Base-by-base conservation (phyloP, 2,797 vertebrate genomes). In the Spea hammondii region DNA sequence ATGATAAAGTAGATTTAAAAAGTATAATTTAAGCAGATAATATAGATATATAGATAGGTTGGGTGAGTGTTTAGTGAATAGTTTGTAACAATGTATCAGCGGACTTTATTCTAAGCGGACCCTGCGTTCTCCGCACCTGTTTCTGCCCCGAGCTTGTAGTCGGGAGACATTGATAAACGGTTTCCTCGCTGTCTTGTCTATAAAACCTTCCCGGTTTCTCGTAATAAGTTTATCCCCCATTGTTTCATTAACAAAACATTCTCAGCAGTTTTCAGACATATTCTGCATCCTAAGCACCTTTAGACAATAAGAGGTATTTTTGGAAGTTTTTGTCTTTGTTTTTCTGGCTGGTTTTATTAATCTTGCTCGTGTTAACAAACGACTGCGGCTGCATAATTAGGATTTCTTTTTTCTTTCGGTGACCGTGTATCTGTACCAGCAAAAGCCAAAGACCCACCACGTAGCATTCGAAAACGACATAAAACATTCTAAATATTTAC, bases 211-310 rank as follows among this genome's bases (percentile, higher is more conserved):
- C 6, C 46, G 32, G 14, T 5, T 8, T n/a, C 17, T 4, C 5
- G 59, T 55, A 76, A 55, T 76, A 65, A 76, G 67, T 71, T 65
- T 66, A 74, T 80, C 79, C 79, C 72, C 49, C 11, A 59, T 59
- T 59, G 79, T 74, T 70, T 80, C 59, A 76, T 76, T 76, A 80
- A 71, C 51, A 59, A 70, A 75, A 75, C 65, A 55, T 80, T 70
- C 72, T 65, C 50, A 6, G 14, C 46, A 46, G 47, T 50, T 55
- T 57, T 8, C 50, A 65, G 46, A 6, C 5, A 5, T 14, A 50
- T 50, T 5, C 59, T 76, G 79, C 79, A 80, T 45, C 17, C 65
- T 76, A 70, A 76, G 79, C 79, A 66, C 2, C 64, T 71, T 65
- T 14, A 10, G 71, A 80, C 79, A 76, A 80, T 80, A 55, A 57